Base-by-base conservation (phyloP, 2,888 invertebrate genomes). In the Apamea epomidion region DNA sequence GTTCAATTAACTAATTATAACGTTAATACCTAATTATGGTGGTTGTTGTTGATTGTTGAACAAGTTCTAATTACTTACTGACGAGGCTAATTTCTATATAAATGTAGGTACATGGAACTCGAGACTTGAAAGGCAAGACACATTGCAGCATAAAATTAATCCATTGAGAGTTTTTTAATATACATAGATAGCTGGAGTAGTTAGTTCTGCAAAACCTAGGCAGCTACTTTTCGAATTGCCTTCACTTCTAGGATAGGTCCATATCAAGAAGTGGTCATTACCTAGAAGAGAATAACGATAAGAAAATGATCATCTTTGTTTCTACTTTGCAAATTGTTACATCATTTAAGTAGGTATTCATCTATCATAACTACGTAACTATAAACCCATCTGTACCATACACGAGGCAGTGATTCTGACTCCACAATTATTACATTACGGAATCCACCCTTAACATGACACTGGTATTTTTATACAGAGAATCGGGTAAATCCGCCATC, bases 401-500 rank as follows among this genome's bases (percentile, higher is more conserved):
- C 8, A 29, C 29, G 37, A 67, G 14, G 48, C 14, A 25, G n/a
- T 37, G 48, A 58, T 62, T 76, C 32, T 14, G 54, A 73, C 29
- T 72, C 25, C 29, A 77, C 74, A 82, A 78, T 81, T 37, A 64
- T 80, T 80, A 60, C 48, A 74, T 78, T 70, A 67, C 68, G 62
- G 5, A 65, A 67, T 21, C 58, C 29, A 81, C 67, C 85, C 84
- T 42, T 77, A 78, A 62, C 80, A 89, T 91, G 90, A 90, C 91
- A 90, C 84, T 88, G 89, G 88, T 87, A 92, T 93, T 92, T 90
- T 91, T 87, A 84, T 81, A 81, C 87, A 88, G 84, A 89, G 89
- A 90, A 90, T 92, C 91, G 86, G 90, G 91, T 91, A 93, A 95
- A 93, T 93, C 93, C 93, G 93, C 92, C 93, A 94, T 94, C 93